Evolutionary conservation across 2,113 vertebrate species (phyloP), one percentile per base, ranked within the genome.

Genomic region (Percina caprodes): DNA sequence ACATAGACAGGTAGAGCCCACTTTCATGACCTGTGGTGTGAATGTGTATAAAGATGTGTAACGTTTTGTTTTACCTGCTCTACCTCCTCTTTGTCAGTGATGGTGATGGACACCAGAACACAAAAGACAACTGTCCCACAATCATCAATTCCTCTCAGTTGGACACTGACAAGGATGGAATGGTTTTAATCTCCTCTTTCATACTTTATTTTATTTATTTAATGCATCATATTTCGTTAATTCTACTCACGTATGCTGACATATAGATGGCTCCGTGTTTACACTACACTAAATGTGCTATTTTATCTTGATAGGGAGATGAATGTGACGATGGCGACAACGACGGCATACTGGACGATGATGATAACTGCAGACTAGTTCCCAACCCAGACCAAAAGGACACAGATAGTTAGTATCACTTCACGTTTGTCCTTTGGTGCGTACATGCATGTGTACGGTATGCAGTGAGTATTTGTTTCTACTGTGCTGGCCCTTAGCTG

Each of bases 51-150:
- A 23, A 56, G 30, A n/a, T 16, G 12, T 35, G 16, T 30, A 10
- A 39, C 3, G 12, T 45, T 77, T 60, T 56, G 12, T 60, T 48
- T 76, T 6, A 72, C 16, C 24, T 61, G 15, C 48, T 3, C 19
- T 60, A 0, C n/a, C 3, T 85, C 26, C 45, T 74, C 72, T 59
- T 55, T 85, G 58, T 0, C 87, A 99, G 98, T 0, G 98, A 99
- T 0, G 98, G 98, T 0, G 98, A 99, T 1, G 98, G 98, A 14
- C 97, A 98, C 92, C 98, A 99, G 91, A 96, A 99, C 94, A 97
- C 94, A 84, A 97, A 97, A 39, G 98, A 99, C 94, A 99, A 99
- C 90, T 99, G 98, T 85, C 98, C 98, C 58, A 95, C 90, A 0
- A 14, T 97, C 87, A 99, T 99, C 80, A 99, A 99, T 94, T 99